Evolutionary conservation across 1,140 invertebrate genomes (phyloP).

Genomic region (Sitophilus oryzae): DNA sequence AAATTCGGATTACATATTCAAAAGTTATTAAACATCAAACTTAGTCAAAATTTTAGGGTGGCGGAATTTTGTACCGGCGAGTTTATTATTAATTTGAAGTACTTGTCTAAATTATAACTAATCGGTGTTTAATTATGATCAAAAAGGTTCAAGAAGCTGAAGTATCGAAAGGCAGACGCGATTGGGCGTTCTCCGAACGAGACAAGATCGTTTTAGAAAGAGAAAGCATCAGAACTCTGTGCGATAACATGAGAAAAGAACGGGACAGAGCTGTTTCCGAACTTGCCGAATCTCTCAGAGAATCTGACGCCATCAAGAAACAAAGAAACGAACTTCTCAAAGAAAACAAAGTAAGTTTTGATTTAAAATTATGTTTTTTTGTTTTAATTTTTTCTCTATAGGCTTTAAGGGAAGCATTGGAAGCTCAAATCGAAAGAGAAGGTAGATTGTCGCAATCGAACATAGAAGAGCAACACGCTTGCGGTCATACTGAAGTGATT

Average conservation of each 20-base stretch:
- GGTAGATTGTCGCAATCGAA: conserved; percentile 12
- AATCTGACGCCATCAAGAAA: conserved; percentile 89
- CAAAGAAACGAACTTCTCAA: conserved; percentile 81
- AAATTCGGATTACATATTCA: too few species aligned
- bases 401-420: conserved; percentile 78
- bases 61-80: too few species aligned
- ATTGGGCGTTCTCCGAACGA: conserved; percentile 93
- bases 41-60: too few species aligned
- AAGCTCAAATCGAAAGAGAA: conserved; percentile 62
- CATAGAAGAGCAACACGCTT: conserved; percentile 28
- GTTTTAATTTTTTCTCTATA: neutral
- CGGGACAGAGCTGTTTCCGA: conserved; percentile 84
- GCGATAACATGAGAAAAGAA: conserved; percentile 88
- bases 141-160: conserved; percentile 83
- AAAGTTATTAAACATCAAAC: too few species aligned
- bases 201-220: conserved; percentile 93
- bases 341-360: conserved; percentile 60
- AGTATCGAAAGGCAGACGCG: conserved; percentile 66
- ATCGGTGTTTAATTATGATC: too few species aligned
- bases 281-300: conserved; percentile 82
- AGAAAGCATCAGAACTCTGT: conserved; percentile 89
- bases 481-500: conserved; percentile 59
- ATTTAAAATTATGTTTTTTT: neutral
- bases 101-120: too few species aligned
- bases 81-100: too few species aligned